Evolutionary conservation across 92 coral and sea anemone genomes (phyloP).

Genomic region (Anthopleura xanthogrammica): DNA sequence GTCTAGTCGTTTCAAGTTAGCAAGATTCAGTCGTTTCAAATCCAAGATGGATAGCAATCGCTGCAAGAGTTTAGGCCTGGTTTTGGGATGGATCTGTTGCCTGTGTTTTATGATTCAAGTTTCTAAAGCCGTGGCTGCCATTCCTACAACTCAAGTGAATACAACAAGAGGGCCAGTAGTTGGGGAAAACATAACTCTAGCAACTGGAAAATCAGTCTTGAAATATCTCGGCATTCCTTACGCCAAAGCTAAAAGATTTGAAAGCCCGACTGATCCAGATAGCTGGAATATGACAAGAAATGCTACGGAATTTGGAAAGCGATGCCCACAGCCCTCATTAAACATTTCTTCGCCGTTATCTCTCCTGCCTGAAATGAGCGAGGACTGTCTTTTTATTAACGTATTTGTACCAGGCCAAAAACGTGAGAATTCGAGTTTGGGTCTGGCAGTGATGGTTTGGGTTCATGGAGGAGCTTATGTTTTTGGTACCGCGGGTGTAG

Average conservation of each 20-base stretch:
- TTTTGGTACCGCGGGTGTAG: slow-evolving; percentile 9
- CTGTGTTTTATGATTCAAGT: not conserved
- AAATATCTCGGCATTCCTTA: slow-evolving; percentile 52
- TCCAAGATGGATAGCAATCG: not conserved
- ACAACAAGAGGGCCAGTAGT: slow-evolving; percentile 43
- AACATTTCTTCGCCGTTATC: not conserved
- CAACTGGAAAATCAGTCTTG: slow-evolving; percentile 28
- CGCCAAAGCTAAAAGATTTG: slow-evolving; percentile 42
- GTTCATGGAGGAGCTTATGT: slow-evolving; percentile 50
- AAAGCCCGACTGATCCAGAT: slow-evolving; percentile 36
- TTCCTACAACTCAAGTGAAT: slow-evolving; percentile 1
- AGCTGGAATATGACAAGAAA: slow-evolving; percentile 28
- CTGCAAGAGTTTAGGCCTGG: not conserved
- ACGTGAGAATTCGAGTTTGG: not conserved
- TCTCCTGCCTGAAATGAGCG: slow-evolving; percentile 2
- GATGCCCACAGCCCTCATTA: slow-evolving; percentile 37
- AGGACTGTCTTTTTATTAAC: slow-evolving; percentile 40
- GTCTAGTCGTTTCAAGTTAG: not conserved
- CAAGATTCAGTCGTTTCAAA: not conserved
- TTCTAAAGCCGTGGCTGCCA: not conserved
- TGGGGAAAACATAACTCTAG: slow-evolving; percentile 19
- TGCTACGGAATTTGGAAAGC: slow-evolving; percentile 30
- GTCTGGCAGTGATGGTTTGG: slow-evolving; percentile 49
- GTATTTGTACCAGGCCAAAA: slow-evolving; percentile 25
- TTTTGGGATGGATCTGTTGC: not conserved